Base-by-base conservation (phyloP, 2,113 vertebrate genomes). In the Erinaceus europaeus region DNA sequence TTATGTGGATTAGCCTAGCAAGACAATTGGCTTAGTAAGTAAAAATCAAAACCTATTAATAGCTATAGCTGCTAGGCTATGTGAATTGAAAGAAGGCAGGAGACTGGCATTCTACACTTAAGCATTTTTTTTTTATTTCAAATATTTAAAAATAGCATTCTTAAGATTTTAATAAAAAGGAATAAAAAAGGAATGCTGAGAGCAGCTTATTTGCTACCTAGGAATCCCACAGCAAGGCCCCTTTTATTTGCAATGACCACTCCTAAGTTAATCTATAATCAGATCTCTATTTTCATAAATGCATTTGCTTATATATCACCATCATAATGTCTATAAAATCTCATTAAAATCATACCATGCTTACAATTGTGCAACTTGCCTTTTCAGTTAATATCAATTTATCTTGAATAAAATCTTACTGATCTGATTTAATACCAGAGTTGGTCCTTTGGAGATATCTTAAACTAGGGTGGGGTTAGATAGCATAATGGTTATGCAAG, bases 1-100 rank as follows among this genome's bases (percentile, higher is more conserved):
- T 99, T 99, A 93, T 99, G 99, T 4, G 99, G 99, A 95, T 98
- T 99, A 0, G 98, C 98, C 99, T 99, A 88, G 68, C 23, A 82
- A 78, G 77, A 75, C 40, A 79, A 50, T 7, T 36, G 72, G 34
- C 40, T 75, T 44, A 20, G 50, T 20, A 40, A 61, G 27, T 29
- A 46, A 71, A 90, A 76, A 27, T n/a, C 27, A 20, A 67, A 90
- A 80, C 27, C 44, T 38, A 34, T 38, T 55, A 57, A 69, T 29
- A 74, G 36, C 55, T 84, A 48, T 1, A 44, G 23, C 67, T 86
- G 55, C 46, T 42, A 69, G 29, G 53, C 25, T 65, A 44, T n/a
- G 4, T 27, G 20, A 88, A 52, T 23, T 34, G 20, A 82, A 55
- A 71, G 32, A 48, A 38, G n/a, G 79, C 6, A 48, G 7, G 4